Evolutionary conservation across 1,140 invertebrate species (phyloP), one percentile per base, ranked within the genome.

Genomic region (Sinella curviseta): DNA sequence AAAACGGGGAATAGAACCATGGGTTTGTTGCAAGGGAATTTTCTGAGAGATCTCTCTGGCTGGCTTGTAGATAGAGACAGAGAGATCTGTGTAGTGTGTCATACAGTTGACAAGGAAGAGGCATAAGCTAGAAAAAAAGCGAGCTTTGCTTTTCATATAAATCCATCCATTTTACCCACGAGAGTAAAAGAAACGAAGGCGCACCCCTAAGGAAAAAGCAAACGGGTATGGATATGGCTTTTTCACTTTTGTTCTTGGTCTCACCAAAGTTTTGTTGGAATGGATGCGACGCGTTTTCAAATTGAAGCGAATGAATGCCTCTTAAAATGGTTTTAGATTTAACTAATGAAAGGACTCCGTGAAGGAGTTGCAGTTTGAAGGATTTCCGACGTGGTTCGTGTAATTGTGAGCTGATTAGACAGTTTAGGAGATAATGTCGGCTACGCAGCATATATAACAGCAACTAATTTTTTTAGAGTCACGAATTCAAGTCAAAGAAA

Each of bases 211-310:
- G 57, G 8, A 16, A 14, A 26, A 65, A 4, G 39, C 39, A 48
- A 60, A 70, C 26, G 65, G 65, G 65, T 70, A 70, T 70, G 65
- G 65, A 70, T 70, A 70, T n/a, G 65, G 65, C 65, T 70, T 70
- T 70, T 33, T 70, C 24, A 33, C 30, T 70, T 70, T 70, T 33
- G 4, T 24, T 33, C 65, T 33, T 31, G 8, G 39, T 48, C 8
- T 48, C 39, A 12, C 20, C 39, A n/a, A n/a, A n/a, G n/a, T 60
- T 60, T 14, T 60, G 55, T 60, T 17, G 12, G 14, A 4, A 24
- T 60, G 17, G 39, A 48, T 48, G 39, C 4, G 39, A 17, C n/a
- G 55, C 12, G 8, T 26, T n/a, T 26, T 60, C 24, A 60, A 60
- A 60, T n/a, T n/a, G n/a, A n/a, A n/a, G 24, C 3, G n/a, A 33